Evolutionary conservation across 2,113 vertebrate species (phyloP), one percentile per base, ranked within the genome.

Genomic region (Oxyruncus cristatus): DNA sequence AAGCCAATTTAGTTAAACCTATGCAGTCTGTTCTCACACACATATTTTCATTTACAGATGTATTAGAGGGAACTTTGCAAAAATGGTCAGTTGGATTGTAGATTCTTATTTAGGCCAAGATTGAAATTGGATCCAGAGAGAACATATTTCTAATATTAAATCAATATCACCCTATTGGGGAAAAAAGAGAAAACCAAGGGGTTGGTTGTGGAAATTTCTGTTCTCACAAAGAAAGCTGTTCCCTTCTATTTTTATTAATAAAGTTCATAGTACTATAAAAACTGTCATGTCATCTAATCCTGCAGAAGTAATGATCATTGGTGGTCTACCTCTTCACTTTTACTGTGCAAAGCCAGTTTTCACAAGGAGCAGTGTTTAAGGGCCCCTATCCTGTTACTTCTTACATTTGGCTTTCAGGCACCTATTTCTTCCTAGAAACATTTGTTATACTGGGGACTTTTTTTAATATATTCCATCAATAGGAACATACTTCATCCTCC

Each of bases 121-220:
- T 12, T 82, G 81, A 85, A 95, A 95, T 85, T 97, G 70, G 71
- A 95, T 91, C 92, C 92, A 95, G 58, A 85, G 30, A 89, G 71
- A 94, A 85, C 74, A 79, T 93, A 96, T 92, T 96, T 93, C 92
- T 85, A 94, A 88, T 93, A 96, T 89, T 88, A 96, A 96, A 85
- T 93, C 62, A 85, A 94, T 92, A 95, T 93, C 83, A 35, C 50
- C 33, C 32, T 55, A 80, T 16, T 83, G 85, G 93, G 93, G 95
- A 83, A 73, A 92, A 82, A 94, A 88, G 58, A 79, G 26, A 95
- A 90, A 70, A 66, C 9, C 28, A 77, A 92, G 62, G 41, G 37
- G 46, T 11, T 84, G 83, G 28, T 80, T 80, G 83, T 82, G 71
- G 85, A 95, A 96, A 88, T 83, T 83, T 88, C 71, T 82, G 55